Conservation (phyloP, 2,113 vertebrate species). For the Cheirogaleus medius region DNA sequence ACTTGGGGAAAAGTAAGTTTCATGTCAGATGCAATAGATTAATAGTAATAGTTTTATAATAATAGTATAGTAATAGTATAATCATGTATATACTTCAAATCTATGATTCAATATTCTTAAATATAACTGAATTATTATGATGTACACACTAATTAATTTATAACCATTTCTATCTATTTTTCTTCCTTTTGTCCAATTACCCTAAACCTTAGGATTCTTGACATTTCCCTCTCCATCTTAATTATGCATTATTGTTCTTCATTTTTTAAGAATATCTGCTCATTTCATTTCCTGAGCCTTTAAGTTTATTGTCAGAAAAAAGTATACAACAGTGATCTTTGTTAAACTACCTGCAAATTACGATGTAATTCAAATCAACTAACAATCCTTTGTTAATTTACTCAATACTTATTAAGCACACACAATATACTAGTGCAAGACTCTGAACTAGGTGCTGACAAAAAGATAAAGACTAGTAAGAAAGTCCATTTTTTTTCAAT, state of each 20-base stretch:
- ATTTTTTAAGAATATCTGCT: constrained; percentile 39
- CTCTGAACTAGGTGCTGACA: neutral
- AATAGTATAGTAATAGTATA: neutral
- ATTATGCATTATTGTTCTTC: neutral
- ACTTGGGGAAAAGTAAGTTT: constrained; percentile 36
- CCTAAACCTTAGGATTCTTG: constrained; percentile 38
- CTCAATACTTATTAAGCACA: neutral
- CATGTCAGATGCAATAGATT: neutral
- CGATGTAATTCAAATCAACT: neutral
- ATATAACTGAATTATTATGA: constrained; percentile 30
- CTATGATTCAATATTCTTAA: constrained; percentile 48
- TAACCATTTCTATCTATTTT: constrained; percentile 32
- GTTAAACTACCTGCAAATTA: constrained; percentile 5
- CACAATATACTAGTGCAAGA: neutral
- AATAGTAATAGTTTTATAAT: too few species aligned
- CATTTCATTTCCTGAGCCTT: constrained; percentile 27
- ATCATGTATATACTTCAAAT: constrained; percentile 43
- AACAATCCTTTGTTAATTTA: constrained; percentile 19
- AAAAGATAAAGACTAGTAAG: neutral
- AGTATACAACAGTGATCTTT: neutral
- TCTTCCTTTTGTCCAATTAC: constrained; percentile 12
- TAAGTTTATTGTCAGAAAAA: constrained; percentile 25
- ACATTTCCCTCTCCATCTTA: constrained; percentile 37
- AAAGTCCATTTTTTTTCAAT: neutral
- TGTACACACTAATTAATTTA: neutral